Evolutionary conservation across 2,888 invertebrate species (phyloP).

Genomic region (Hirtodrosophila histrioides): DNA sequence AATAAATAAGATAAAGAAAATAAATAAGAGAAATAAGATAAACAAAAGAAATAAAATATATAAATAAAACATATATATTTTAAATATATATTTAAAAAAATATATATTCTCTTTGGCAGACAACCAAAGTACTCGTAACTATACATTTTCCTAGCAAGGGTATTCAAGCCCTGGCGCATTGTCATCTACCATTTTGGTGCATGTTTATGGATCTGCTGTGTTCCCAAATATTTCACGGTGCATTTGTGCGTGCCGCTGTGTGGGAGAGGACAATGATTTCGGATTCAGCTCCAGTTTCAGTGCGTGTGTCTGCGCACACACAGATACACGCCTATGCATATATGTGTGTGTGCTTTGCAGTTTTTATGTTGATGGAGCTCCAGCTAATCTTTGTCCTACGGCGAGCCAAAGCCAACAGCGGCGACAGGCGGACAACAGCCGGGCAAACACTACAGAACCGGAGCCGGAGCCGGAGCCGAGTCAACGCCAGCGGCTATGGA

Average conservation of each 20-base stretch:
- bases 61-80: too few species aligned
- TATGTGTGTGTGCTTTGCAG: conserved; percentile 52
- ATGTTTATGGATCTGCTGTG: conserved; percentile 21
- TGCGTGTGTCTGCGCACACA: conserved; percentile 1
- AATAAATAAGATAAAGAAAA: too few species aligned
- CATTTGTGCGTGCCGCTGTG: conserved; percentile 30
- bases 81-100: too few species aligned
- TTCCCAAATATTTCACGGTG: conserved; percentile 59
- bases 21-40: too few species aligned
- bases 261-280: conserved; percentile 4
- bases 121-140: too few species aligned
- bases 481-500: neutral
- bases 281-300: conserved; percentile 11
- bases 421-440: conserved; percentile 28
- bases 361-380: conserved; percentile 62
- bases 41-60: too few species aligned
- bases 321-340: conserved; percentile 2
- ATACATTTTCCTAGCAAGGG: neutral
- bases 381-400: conserved; percentile 70
- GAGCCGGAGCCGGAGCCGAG: neutral
- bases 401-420: conserved; percentile 58
- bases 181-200: conserved; percentile 10
- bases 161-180: neutral
- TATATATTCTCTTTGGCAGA: too few species aligned
- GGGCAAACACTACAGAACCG: conserved; percentile 27